Evolutionary conservation across 2,113 vertebrate species (phyloP), one percentile per base, ranked within the genome.

Genomic region (Gallinago media): DNA sequence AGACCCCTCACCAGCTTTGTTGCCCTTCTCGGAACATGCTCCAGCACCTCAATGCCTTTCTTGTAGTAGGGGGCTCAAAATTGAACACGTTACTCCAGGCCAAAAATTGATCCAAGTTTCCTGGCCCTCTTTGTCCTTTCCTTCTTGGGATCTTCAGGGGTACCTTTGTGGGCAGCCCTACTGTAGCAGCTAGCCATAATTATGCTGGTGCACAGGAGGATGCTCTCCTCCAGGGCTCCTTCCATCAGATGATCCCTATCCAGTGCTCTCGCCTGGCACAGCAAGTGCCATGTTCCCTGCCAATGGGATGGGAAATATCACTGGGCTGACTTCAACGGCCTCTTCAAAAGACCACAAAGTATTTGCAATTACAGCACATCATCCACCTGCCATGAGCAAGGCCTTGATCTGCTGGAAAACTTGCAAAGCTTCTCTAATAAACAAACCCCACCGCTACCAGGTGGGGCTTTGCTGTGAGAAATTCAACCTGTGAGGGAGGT

Each of bases 261-360:
- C 3, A 32, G 5, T 13, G 7, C 40, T 66, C 40, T 50, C 1
- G 2, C 22, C 12, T 77, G 87, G 27, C 32, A 9, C 27, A 29
- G 38, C 38, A 44, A 34, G n/a, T 27, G 15, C 31, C 0, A 0
- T 0, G 0, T 62, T 62, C 47, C 32, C 21, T 52, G 23, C 0
- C 1, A 38, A 26, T 12, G 31, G 38, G 47, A n/a, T 75, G 74
- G 67, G 36, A 36, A 49, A 2, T 54, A 50, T 49, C 34, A 1
- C 25, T 46, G 44, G 6, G 10, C 49, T 77, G 85, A 63, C n/a
- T 31, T 62, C 36, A 44, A 6, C 1, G 6, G 42, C 67, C 49
- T 79, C 74, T 62, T 94, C 66, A 73, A 89, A 91, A 79, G 74
- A 8, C 50, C 66, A 9, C 8, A 10, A 4, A 50, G 50, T 54